Conservation (phyloP, 2,113 vertebrate genomes). For the Platichthys stellatus region DNA sequence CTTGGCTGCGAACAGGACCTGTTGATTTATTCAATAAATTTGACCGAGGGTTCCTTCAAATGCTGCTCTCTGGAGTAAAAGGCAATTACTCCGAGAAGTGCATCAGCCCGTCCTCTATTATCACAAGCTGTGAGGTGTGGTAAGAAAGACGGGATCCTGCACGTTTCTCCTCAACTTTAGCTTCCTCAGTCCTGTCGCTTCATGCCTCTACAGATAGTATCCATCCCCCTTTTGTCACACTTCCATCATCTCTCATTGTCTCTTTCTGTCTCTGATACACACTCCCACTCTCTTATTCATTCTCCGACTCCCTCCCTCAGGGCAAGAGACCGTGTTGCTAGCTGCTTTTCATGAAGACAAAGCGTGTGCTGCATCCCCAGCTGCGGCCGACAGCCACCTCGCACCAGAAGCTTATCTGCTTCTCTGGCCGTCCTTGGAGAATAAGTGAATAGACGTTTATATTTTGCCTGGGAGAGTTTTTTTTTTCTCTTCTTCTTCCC, state of each 20-base stretch:
- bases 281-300: conserved; percentile 1
- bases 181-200: conserved; percentile 2
- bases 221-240: conserved; percentile 34
- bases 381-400: conserved; percentile 30
- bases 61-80: conserved; percentile 11
- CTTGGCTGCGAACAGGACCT: conserved; percentile 17
- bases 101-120: conserved; percentile 22
- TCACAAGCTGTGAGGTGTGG: conserved; percentile 5
- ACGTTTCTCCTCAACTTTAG: conserved; percentile 2
- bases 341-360: conserved; percentile 24
- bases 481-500: not conserved
- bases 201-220: conserved; percentile 19
- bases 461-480: conserved; percentile 40
- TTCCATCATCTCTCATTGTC: conserved; percentile 40
- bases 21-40: conserved; percentile 34
- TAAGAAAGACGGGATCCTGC: conserved; percentile 18
- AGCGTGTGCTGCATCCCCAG: conserved; percentile 21
- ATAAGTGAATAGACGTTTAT: conserved; percentile 25
- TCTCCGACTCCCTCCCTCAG: conserved; percentile 17
- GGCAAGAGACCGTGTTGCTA: conserved; percentile 8
- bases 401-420: conserved; percentile 35
- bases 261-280: conserved; percentile 15
- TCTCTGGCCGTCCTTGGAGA: conserved; percentile 50
- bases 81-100: conserved; percentile 22
- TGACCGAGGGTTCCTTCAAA: not conserved